Evolutionary conservation across 2,113 vertebrate genomes (phyloP).

Genomic region (sheep (Ovis aries)): DNA sequence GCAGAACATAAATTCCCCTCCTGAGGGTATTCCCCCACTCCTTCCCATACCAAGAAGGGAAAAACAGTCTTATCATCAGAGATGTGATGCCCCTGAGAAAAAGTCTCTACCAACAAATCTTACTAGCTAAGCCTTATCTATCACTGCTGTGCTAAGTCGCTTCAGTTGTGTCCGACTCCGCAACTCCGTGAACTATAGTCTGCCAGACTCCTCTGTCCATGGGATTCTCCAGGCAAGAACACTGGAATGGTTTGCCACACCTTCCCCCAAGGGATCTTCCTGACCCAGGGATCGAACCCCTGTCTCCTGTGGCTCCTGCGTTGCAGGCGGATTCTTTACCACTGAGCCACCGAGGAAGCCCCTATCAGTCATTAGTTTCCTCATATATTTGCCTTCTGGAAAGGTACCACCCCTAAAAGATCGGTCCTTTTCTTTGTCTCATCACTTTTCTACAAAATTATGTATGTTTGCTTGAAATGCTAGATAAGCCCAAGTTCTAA

Average conservation of each 20-base stretch:
- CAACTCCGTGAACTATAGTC: not conserved
- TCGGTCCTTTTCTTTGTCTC: not conserved
- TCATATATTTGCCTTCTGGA: not conserved
- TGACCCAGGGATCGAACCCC: not conserved
- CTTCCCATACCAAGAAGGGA: not conserved
- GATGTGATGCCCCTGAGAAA: not conserved
- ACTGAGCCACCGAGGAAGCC: not conserved
- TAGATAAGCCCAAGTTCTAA: not conserved
- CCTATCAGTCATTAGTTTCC: not conserved
- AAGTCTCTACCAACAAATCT: not conserved
- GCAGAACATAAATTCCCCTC: not conserved
- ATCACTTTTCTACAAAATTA: not conserved
- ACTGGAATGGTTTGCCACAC: not conserved
- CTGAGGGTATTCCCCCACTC: accelerated
- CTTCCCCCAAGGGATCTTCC: not conserved
- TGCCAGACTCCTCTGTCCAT: not conserved
- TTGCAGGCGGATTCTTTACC: not conserved
- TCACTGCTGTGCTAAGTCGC: not conserved
- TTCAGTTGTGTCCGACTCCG: not conserved
- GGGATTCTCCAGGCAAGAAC: not conserved
- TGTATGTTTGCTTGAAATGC: not conserved
- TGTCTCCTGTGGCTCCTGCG: not conserved
- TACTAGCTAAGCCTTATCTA: not conserved
- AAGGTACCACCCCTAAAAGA: not conserved
- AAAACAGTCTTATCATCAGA: not conserved